Conservation (phyloP, 2,888 invertebrate species). For the Julus scanicus region DNA sequence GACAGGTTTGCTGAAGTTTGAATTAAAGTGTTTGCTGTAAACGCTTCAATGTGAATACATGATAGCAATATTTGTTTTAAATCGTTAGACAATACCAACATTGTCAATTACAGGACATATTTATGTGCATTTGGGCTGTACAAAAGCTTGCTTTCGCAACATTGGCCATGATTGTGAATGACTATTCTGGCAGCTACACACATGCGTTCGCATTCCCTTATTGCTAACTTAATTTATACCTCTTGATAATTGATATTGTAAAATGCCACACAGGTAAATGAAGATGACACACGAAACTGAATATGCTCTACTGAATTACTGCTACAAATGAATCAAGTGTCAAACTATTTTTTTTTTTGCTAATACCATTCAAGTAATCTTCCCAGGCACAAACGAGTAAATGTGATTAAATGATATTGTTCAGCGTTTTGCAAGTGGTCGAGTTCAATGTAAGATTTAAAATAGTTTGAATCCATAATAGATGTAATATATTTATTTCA, state of each 20-base stretch:
- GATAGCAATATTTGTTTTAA: neutral
- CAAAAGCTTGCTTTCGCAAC: neutral
- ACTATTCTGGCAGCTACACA: neutral
- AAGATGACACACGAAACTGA: neutral
- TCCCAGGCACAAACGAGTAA: neutral
- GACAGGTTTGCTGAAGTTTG: too few species aligned
- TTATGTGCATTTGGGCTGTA: too few species aligned
- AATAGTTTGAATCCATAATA: neutral
- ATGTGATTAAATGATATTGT: neutral
- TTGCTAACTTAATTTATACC: too few species aligned
- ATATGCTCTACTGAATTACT: neutral
- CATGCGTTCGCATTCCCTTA: neutral
- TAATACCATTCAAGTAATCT: neutral
- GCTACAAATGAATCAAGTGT: neutral
- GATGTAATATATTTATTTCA: constrained; percentile 12
- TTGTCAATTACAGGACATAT: neutral
- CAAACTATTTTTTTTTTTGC: neutral
- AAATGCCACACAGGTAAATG: neutral
- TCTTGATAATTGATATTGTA: neutral
- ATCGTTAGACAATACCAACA: neutral
- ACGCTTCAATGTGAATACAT: neutral
- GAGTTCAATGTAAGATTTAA: neutral
- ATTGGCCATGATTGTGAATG: neutral
- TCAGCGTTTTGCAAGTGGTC: neutral
- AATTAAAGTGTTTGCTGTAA: neutral